Percentiles rank a stretch among this genome's conserved stretches.
Evolutionary conservation across 2,888 invertebrate species (phyloP).

Genomic region (Piscicola geometra): DNA sequence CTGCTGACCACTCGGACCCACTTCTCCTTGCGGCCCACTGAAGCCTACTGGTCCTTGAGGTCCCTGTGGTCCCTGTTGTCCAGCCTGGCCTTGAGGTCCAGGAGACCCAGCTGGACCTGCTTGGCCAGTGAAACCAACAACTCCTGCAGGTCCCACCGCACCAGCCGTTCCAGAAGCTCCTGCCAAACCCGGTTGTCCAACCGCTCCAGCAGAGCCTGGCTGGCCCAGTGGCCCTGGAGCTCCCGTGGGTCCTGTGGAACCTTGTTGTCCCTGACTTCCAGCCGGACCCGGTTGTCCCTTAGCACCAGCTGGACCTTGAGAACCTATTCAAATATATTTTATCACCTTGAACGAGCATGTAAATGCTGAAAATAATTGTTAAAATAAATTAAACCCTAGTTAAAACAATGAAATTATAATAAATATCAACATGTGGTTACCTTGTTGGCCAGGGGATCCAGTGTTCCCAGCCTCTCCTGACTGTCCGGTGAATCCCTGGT

Average conservation of each 20-base stretch:
- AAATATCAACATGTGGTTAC: too few relatives aligned
- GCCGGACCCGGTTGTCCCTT: slow-evolving; percentile 25
- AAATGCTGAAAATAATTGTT: too few relatives aligned
- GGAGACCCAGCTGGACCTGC: slow-evolving; percentile 14
- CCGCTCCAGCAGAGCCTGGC: slow-evolving; percentile 12
- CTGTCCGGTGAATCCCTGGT: neutral
- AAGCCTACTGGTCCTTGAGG: neutral
- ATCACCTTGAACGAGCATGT: too few relatives aligned
- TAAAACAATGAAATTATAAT: too few relatives aligned
- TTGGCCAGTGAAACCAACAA: neutral
- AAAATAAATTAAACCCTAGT: too few relatives aligned
- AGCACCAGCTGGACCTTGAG: slow-evolving; percentile 28
- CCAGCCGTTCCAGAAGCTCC: slow-evolving; percentile 1
- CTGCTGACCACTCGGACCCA: slow-evolving; percentile 8
- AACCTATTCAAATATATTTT: too few relatives aligned
- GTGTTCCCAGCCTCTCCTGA: neutral
- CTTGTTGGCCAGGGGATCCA: slow-evolving; percentile 32
- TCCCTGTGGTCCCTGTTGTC: slow-evolving; percentile 4
- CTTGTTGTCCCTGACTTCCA: slow-evolving; percentile 25
- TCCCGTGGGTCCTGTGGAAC: slow-evolving; percentile 12
- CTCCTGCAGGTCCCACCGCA: neutral
- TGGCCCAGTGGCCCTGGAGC: slow-evolving; percentile 14
- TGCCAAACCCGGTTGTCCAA: slow-evolving; percentile 10
- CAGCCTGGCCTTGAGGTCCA: slow-evolving; percentile 1
- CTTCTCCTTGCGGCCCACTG: neutral